Percentiles rank a stretch among this genome's conserved stretches.
phyloP scores from a whole-genome alignment of 2,888 invertebrate species.

The Conistra vaccinii region DNA sequence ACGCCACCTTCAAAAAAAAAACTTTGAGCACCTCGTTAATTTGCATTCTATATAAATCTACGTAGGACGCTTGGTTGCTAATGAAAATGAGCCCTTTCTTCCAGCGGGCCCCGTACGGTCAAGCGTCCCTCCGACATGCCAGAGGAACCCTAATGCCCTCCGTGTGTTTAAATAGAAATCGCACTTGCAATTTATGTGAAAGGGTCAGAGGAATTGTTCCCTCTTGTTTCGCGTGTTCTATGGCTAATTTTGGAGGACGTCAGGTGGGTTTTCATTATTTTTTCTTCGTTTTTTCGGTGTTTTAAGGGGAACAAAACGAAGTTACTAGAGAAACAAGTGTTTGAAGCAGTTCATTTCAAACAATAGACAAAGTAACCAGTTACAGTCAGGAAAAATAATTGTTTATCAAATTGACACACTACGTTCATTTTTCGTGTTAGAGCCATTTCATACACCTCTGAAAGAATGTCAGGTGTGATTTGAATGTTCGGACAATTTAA shows the following conservation, averaged over 20 bases:
- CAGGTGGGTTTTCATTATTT: constrained; percentile 54
- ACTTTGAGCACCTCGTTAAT: constrained; percentile 77
- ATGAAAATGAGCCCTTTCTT: constrained; percentile 91
- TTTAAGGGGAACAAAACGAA: neutral
- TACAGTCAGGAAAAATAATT: no score
- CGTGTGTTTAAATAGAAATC: constrained; percentile 87
- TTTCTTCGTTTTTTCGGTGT: constrained; percentile 22
- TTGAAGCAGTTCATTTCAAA: neutral
- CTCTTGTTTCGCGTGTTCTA: constrained; percentile 79
- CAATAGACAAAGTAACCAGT: neutral
- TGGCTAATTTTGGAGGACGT: constrained; percentile 75
- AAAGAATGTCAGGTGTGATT: no score
- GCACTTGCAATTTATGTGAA: constrained; percentile 89
- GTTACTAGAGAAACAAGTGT: neutral
- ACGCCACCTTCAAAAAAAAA: constrained; percentile 42
- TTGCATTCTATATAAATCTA: constrained; percentile 83
- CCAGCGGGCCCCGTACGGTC: constrained; percentile 78
- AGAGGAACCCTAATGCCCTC: constrained; percentile 81
- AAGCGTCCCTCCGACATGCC: constrained; percentile 79
- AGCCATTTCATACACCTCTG: no score
- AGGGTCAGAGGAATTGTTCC: constrained; percentile 84
- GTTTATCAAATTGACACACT: no score
- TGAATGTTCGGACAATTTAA: no score
- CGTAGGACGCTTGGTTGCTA: constrained; percentile 83
- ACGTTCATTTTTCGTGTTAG: no score